Base-by-base conservation (phyloP, 2,888 invertebrate genomes). In the Diogma glabrata region DNA sequence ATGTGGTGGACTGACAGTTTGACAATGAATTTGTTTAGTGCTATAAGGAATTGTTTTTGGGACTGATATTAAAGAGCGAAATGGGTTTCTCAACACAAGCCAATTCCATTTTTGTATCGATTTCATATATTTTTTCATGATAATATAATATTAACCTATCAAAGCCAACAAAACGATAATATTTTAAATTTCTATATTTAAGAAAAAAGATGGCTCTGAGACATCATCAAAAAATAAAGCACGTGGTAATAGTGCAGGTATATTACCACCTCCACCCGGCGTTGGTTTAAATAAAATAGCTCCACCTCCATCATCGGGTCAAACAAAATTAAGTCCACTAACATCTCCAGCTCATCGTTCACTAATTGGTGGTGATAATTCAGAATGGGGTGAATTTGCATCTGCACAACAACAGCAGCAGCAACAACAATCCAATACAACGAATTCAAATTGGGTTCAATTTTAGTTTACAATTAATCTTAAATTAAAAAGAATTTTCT, bases 121-220 rank as follows among this genome's bases (percentile, higher is more conserved):
- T n/a, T n/a, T n/a, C n/a, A n/a, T n/a, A 30, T 30, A 26, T 14
- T 24, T 45, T 30, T 38, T 14, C 17, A 14, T 19, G 2, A 20
- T 54, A 47, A 46, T 46, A n/a, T 30, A 19, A 33, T 19, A 46
- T 43, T 14, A 33, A 20, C 19, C 19, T 26, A 36, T 16, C 46
- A 20, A 52, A n/a, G n/a, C n/a, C n/a, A n/a, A n/a, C n/a, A n/a
- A n/a, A n/a, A n/a, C n/a, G n/a, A n/a, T n/a, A n/a, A n/a, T n/a
- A n/a, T n/a, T n/a, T n/a, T n/a, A n/a, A n/a, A n/a, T 51, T 53
- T 53, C 55, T 49, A n/a, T 59, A 56, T 54, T 69, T 12, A 63
- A 90, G 89, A 91, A 91, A 76, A 91, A 89, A 69, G 91, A 91
- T 70, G 90, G 90, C 19, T 79, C 79, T 49, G 90, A 91, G 64